Conservation (phyloP, 1,140 invertebrate genomes). For the Magallana gigas region DNA sequence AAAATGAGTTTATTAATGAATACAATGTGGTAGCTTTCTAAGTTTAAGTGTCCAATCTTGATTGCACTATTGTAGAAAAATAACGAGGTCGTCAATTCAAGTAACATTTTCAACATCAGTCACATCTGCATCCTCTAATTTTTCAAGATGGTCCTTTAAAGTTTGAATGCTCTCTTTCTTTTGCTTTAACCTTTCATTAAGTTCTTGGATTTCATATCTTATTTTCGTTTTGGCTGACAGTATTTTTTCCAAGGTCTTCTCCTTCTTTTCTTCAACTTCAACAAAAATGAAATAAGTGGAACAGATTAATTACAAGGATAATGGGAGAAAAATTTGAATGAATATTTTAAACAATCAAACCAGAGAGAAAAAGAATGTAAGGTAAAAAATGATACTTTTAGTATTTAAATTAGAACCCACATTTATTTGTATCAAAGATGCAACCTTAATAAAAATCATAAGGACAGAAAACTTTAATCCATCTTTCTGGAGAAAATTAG, state of each 20-base stretch:
- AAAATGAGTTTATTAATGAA: no score
- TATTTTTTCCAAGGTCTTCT: conserved; percentile 89
- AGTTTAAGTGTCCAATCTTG: no score
- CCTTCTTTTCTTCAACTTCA: conserved; percentile 94
- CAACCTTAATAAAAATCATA: no score
- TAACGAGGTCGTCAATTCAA: background rate
- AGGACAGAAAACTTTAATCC: no score
- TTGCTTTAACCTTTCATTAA: conserved; percentile 93
- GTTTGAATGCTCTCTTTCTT: conserved; percentile 94
- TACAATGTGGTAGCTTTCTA: no score
- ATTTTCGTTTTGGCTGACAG: conserved; percentile 91
- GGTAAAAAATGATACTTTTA: no score
- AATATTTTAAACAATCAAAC: background rate
- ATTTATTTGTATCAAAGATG: no score
- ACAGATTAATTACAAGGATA: background rate
- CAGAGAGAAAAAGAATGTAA: no score
- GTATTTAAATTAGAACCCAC: no score
- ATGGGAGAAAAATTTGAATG: background rate
- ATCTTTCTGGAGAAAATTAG: no score
- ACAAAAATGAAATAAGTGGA: conserved; percentile 59
- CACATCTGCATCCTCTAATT: conserved; percentile 78
- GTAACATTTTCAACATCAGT: conserved; percentile 8
- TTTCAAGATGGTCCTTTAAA: conserved; percentile 92
- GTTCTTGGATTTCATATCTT: conserved; percentile 88
- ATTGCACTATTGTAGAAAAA: no score